Evolutionary conservation across 2,113 vertebrate species (phyloP), one percentile per base, ranked within the genome.

Genomic region (Jacana jacana): DNA sequence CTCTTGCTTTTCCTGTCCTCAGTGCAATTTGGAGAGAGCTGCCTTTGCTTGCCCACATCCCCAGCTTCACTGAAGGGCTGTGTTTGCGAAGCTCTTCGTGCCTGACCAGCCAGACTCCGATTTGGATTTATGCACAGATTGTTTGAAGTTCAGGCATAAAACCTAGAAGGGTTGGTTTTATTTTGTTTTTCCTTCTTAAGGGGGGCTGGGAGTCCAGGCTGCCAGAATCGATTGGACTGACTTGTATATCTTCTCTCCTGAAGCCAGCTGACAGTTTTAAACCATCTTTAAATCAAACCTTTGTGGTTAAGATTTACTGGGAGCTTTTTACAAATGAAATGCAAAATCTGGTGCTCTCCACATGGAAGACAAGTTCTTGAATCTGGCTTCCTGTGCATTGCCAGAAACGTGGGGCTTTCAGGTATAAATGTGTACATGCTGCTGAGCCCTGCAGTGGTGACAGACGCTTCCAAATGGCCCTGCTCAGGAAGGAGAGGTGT

Each of bases 181-280:
- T 91, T 93, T 87, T 77, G 39, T 7, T 64, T 89, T 78, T 51
- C 24, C n/a, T 68, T 72, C 13, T 68, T 81, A 65, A 61, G n/a
- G 14, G 30, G 28, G 22, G 17, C 66, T 93, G 40, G 33, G 31
- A 71, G 28, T 83, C 68, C 35, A 83, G 79, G 27, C 80, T 78
- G 90, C 69, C 52, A 79, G 82, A 81, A 88, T 15, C 25, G 4
- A 33, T 93, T 79, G 61, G 52, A 27, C 55, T 64, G 57, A 30
- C 77, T 84, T 84, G 33, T 78, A 7, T 46, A 81, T 93, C 95
- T 93, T 90, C 42, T 68, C 61, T 92, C 9, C 82, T 81, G 72
- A 92, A 96, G 80, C 55, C 83, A 92, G 69, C n/a, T 93, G 85
- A 92, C 68, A 78, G 48, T 75, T 96, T 93, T 86, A 94, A 94